Percentiles rank a stretch among this genome's conserved stretches.
These are phyloP conservation scores for Calonectris borealis DNA, from an alignment of 2,113 vertebrate genomes.

Conservation along the genomic window DNA sequence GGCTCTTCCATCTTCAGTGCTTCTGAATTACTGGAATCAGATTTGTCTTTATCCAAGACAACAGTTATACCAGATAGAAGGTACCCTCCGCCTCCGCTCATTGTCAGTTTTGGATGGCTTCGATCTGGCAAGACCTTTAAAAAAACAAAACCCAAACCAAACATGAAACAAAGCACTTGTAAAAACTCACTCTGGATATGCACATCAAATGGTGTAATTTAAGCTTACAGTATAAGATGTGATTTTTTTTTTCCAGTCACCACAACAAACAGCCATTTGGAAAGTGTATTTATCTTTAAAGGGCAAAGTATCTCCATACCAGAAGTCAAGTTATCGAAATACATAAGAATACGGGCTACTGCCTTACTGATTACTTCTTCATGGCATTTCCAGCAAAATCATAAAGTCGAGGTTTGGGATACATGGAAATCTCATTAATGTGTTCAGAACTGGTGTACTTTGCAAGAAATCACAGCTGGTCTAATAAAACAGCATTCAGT, in stretches of 20 bases:
- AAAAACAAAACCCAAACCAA: neutral
- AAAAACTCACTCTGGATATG: neutral
- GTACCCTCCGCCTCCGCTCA: conserved; percentile 94
- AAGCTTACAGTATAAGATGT: neutral
- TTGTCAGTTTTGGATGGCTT: conserved; percentile 91
- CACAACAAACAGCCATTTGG: neutral
- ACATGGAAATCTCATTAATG: neutral
- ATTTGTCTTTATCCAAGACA: conserved; percentile 61
- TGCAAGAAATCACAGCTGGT: neutral
- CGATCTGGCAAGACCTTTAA: conserved; percentile 91
- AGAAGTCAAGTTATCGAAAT: neutral
- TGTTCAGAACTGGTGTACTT: neutral
- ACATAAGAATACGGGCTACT: neutral
- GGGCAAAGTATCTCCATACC: neutral
- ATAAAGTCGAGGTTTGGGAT: neutral
- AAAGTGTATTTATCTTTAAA: neutral
- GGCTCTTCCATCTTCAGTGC: conserved; percentile 77
- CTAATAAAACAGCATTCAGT: neutral
- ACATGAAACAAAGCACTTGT: neutral
- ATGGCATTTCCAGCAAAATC: neutral
- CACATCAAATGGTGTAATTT: neutral
- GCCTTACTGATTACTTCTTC: neutral
- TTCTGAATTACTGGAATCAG: conserved; percentile 31
- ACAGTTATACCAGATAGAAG: conserved; percentile 91
- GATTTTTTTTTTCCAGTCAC: neutral